Evolutionary conservation across 2,113 vertebrate species (phyloP).

Genomic region (Chroicocephalus ridibundus): DNA sequence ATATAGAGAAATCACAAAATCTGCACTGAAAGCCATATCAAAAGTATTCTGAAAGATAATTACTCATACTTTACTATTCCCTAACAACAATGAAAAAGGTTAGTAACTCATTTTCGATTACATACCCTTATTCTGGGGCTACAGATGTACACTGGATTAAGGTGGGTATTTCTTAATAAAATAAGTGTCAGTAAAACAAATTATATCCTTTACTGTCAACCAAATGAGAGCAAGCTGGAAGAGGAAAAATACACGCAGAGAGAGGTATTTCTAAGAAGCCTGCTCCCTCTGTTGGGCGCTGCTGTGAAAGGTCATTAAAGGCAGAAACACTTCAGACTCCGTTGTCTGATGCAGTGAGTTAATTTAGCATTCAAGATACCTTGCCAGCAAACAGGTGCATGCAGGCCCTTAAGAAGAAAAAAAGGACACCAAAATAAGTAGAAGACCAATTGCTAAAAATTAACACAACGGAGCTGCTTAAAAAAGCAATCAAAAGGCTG

Average conservation of each 20-base stretch:
- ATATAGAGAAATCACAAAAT: not conserved
- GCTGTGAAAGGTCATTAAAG: not conserved
- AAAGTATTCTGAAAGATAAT: not conserved
- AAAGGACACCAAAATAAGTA: not conserved
- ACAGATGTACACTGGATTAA: not conserved
- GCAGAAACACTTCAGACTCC: not conserved
- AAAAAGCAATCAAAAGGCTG: not conserved
- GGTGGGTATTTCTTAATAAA: not conserved
- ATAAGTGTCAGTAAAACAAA: not conserved
- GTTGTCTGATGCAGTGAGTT: not conserved
- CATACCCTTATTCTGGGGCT: too few relatives aligned
- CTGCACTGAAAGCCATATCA: not conserved
- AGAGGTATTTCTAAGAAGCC: not conserved
- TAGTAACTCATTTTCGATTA: not conserved
- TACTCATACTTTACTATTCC: not conserved
- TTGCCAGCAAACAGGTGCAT: not conserved
- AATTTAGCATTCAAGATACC: not conserved
- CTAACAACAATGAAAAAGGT: not conserved
- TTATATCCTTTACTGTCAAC: not conserved
- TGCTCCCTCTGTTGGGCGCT: slow-evolving; percentile 37
- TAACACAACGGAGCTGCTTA: not conserved
- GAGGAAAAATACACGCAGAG: not conserved
- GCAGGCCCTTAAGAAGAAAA: not conserved
- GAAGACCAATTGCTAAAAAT: not conserved
- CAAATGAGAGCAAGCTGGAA: not conserved